Conservation (phyloP, 2,888 invertebrate species). For the Hyalella azteca region DNA sequence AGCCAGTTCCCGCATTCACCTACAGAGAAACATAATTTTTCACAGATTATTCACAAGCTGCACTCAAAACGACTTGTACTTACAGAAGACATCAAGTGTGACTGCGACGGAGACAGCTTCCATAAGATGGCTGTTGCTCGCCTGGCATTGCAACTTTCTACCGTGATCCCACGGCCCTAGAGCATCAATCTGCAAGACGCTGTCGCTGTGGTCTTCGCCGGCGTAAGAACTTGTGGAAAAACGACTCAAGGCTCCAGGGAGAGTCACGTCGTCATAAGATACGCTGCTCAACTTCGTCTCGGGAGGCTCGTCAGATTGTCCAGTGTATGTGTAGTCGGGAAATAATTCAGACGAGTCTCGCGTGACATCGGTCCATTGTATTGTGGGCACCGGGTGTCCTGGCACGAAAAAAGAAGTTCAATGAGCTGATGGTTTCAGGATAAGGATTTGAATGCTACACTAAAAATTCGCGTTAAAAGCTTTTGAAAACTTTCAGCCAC, state of each 20-base stretch:
- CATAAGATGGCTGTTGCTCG: slow-evolving; percentile 13
- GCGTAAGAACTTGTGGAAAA: slow-evolving; percentile 6
- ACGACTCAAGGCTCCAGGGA: not conserved
- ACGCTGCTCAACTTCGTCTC: slow-evolving; percentile 5
- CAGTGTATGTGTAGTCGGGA: not conserved
- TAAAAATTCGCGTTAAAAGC: too few species aligned
- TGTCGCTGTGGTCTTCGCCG: not conserved
- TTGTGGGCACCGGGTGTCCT: not conserved
- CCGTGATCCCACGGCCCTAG: slow-evolving; percentile 4
- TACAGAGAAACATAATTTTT: too few species aligned
- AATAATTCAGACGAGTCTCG: not conserved
- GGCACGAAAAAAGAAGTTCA: not conserved
- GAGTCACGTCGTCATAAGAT: not conserved
- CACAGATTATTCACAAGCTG: too few species aligned
- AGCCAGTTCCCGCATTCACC: too few species aligned
- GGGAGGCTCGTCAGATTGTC: not conserved
- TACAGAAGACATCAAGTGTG: slow-evolving; percentile 26
- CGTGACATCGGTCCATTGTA: not conserved
- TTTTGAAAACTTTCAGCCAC: too few species aligned
- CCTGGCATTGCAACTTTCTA: not conserved
- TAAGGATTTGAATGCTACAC: too few species aligned
- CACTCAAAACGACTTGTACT: not conserved
- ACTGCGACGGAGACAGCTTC: not conserved
- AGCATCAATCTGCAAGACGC: not conserved
- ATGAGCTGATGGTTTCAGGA: not conserved